Base-by-base conservation (phyloP, 2,113 vertebrate species). In the Macrotis lagotis region DNA sequence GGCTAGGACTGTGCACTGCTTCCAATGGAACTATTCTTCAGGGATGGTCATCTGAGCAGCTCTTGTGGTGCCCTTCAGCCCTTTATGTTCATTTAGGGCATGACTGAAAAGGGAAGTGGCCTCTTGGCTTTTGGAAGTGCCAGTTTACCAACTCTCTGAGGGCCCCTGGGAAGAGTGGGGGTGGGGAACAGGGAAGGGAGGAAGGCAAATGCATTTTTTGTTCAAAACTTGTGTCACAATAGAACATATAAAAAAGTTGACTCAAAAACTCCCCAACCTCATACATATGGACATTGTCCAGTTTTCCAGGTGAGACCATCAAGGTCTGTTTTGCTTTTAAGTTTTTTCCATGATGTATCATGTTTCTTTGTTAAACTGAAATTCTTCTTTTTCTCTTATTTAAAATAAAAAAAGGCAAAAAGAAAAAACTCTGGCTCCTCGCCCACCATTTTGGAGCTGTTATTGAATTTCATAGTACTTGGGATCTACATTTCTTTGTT, bases 221-320 rank as follows among this genome's bases (percentile, higher is more conserved):
- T 95, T 94, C 26, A 95, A n/a, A 96, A 94, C 12, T 93, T 97
- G n/a, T 50, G 95, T 94, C 93, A 92, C 89, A 94, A 89, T 50
- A n/a, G 83, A 0, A 52, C 28, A 92, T 55, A 92, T 48, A 92
- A 95, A 97, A 91, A 50, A 83, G 19, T 83, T 8, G 66, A 44
- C n/a, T 44, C 37, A 16, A 66, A 50, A 37, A 28, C 92, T 2
- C 28, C 8, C 44, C 92, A 92, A 10, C 9, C 25, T 55, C 94
- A 48, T 91, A 48, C 14, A 24, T 93, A 50, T n/a, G 89, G 28
- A 59, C 0, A 1, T 25, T 48, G 92, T 92, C 48, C 25, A 66
- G 89, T 90, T 88, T 94, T 48, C 83, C 89, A 94, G 96, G 96
- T 95, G 37, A 48, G 50, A 92, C 89, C 8, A 52, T 59, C n/a